Percentiles rank a stretch among this genome's conserved stretches.
Evolutionary conservation across 1,140 invertebrate genomes (phyloP).

Genomic region (Drosophila parvula): DNA sequence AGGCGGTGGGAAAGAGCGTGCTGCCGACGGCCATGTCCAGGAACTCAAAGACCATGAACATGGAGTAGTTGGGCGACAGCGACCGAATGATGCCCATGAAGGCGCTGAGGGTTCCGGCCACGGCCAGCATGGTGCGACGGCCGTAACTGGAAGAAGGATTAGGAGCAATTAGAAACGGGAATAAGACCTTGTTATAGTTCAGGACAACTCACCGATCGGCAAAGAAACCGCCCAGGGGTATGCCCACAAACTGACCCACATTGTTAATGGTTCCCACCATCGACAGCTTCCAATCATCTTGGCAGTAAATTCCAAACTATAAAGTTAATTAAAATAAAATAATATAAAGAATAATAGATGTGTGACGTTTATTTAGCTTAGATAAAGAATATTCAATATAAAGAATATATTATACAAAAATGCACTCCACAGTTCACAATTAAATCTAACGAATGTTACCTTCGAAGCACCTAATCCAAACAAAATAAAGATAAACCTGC

Average conservation of each 20-base stretch:
- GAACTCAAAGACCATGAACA: slow-evolving; percentile 88
- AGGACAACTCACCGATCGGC: slow-evolving; percentile 86
- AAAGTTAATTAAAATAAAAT: slow-evolving; percentile 29
- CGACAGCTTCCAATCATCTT: slow-evolving; percentile 88
- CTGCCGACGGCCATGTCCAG: slow-evolving; percentile 87
- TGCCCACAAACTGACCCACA: slow-evolving; percentile 88
- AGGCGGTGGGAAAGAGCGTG: slow-evolving; percentile 87
- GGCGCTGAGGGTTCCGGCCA: slow-evolving; percentile 86
- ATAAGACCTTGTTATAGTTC: too few species aligned
- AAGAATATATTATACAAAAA: neutral
- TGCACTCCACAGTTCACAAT: neutral
- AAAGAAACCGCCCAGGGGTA: slow-evolving; percentile 88
- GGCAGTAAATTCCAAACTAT: slow-evolving; percentile 86
- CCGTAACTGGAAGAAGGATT: slow-evolving; percentile 85
- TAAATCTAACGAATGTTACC: neutral
- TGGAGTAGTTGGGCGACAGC: slow-evolving; percentile 87
- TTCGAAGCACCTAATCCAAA: too few species aligned
- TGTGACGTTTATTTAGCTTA: too few species aligned
- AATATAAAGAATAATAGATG: neutral
- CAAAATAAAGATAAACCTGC: neutral
- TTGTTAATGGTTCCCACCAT: slow-evolving; percentile 90
- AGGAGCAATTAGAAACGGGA: neutral
- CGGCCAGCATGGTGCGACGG: slow-evolving; percentile 86
- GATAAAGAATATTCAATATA: slow-evolving; percentile 1
- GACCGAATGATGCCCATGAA: slow-evolving; percentile 87